Base-by-base conservation (phyloP, 2,888 invertebrate genomes). In the Chymomyza procnemis region DNA sequence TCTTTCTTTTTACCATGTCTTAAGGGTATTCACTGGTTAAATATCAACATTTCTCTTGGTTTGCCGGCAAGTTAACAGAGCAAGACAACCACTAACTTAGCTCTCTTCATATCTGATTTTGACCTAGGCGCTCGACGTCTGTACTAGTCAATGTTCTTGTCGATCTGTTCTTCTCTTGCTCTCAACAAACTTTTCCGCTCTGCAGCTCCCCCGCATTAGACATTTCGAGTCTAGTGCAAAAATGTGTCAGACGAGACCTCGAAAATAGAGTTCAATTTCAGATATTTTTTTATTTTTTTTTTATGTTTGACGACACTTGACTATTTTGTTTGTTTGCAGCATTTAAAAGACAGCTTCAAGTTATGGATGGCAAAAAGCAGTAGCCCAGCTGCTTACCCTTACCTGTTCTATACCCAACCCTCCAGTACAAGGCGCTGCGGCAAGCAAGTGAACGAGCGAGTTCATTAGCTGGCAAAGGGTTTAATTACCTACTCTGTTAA, bases 401-500 rank as follows among this genome's bases (percentile, higher is more conserved):
- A 47, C 54, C 14, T n/a, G 41, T 16, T 8, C 22, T 21, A 8
- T 19, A 19, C 21, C 48, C 56, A 52, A 59, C 19, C 14, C 21
- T 21, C 21, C 21, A 22, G 54, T 22, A 47, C 8, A 56, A 4
- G 30, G 22, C n/a, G n/a, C 0, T 16, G 52, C 19, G 26, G 47
- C n/a, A 26, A 58, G 30, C 54, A 57, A 46, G 60, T 22, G 55
- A 56, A 57, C 64, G 67, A 71, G 70, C 79, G 84, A 89, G 89
- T 89, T 89, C 88, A 89, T 89, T 89, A 89, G 87, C 85, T 83
- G 78, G 88, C 88, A 87, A 89, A 88, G 88, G 89, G 88, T 85
- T 88, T 89, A 90, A 90, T 90, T 90, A 90, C 90, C 89, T 90
- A 88, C 90, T 89, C 90, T 88, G 89, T 90, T 90, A 90, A 90